Evolutionary conservation across 2,113 vertebrate species (phyloP).

Genomic region (Perccottus glenii): DNA sequence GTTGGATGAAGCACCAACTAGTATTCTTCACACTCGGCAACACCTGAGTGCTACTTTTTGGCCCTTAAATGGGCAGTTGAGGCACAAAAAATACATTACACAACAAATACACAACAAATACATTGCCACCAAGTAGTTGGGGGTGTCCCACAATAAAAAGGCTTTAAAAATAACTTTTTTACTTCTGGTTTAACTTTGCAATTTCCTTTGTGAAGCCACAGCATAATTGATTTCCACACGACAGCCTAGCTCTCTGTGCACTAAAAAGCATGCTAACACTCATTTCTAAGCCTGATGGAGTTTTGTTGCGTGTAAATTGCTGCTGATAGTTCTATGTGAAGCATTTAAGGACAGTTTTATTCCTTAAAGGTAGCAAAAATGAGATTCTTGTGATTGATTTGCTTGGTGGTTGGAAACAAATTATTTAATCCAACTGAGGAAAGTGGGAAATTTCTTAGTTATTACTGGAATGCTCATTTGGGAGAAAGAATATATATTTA

Average conservation of each 20-base stretch:
- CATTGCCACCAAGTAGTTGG: background rate
- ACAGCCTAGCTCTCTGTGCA: slow-evolving; percentile 26
- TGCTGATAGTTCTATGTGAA: slow-evolving; percentile 32
- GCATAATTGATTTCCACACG: slow-evolving; percentile 43
- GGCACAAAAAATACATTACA: too few relatives aligned
- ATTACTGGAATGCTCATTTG: background rate
- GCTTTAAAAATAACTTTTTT: background rate
- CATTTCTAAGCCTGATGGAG: slow-evolving; percentile 50
- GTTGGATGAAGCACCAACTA: too few relatives aligned
- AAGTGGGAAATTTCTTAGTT: slow-evolving; percentile 15
- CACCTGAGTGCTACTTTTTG: too few relatives aligned
- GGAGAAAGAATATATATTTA: background rate
- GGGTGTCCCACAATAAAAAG: too few relatives aligned
- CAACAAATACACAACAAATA: background rate
- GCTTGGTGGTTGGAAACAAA: slow-evolving; percentile 11
- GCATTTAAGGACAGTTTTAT: slow-evolving; percentile 21
- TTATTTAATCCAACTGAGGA: background rate
- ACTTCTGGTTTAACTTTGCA: slow-evolving; percentile 31
- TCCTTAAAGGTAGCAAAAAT: slow-evolving; percentile 26
- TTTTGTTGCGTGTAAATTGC: slow-evolving; percentile 56
- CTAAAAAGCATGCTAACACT: slow-evolving; percentile 56
- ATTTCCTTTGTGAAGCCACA: slow-evolving; percentile 20
- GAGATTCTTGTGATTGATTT: slow-evolving; percentile 38
- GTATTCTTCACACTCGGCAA: too few relatives aligned
- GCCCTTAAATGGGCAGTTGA: too few relatives aligned